Evolutionary conservation across 2,797 vertebrate species (phyloP).

Genomic region (Microhierax caerulescens): DNA sequence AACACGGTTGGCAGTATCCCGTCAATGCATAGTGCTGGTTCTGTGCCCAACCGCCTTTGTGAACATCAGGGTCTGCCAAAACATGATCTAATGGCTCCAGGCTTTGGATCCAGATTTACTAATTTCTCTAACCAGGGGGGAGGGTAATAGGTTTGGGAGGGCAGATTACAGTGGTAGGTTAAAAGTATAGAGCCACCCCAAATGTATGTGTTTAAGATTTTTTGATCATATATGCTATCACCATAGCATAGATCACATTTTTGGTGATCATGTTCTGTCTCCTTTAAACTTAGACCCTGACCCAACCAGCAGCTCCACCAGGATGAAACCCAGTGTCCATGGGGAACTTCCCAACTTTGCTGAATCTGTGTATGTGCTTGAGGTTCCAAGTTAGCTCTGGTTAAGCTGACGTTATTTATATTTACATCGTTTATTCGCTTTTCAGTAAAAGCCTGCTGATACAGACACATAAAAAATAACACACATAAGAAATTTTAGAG

Average conservation of each 20-base stretch:
- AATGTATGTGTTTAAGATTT: neutral
- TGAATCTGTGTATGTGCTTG: neutral
- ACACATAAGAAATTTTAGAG: neutral
- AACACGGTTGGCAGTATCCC: conserved; percentile 9
- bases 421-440: neutral
- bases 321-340: neutral
- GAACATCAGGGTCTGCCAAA: conserved; percentile 74
- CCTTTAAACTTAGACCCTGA: neutral
- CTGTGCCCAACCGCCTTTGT: conserved; percentile 63
- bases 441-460: neutral
- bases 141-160: neutral
- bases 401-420: neutral
- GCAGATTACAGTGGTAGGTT: neutral
- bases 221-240: neutral
- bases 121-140: neutral
- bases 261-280: neutral
- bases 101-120: conserved; percentile 57
- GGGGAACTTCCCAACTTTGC: neutral
- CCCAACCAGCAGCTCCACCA: neutral
- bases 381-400: neutral
- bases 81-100: conserved; percentile 61
- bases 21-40: conserved; percentile 71
- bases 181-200: neutral
- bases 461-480: neutral
- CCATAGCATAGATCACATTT: accelerated